These are phyloP conservation scores for Agapornis canus DNA, from an alignment of 2,797 vertebrate species.

Conservation along the genomic window DNA sequence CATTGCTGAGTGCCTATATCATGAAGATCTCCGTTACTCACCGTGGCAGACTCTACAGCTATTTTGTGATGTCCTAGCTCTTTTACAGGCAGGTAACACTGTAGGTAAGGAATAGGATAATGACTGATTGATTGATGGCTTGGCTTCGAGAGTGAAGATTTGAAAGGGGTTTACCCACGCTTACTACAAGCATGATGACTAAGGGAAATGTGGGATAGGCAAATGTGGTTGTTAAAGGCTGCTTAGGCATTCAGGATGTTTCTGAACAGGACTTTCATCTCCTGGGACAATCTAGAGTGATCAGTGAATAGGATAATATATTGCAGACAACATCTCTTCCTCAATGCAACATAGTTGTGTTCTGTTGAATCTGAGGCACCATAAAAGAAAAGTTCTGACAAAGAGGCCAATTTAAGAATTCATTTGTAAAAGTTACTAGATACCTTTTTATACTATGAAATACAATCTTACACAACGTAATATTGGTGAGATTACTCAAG, in stretches of 20 bases:
- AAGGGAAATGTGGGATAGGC: no score
- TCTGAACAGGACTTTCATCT: no score
- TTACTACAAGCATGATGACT: no score
- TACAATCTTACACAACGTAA: not conserved
- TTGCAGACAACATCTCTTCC: not conserved
- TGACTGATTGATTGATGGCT: no score
- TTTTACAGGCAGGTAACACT: not conserved
- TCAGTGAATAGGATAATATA: not conserved
- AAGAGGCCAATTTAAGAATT: not conserved
- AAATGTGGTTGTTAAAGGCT: no score
- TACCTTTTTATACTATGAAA: not conserved
- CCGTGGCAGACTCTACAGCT: not conserved
- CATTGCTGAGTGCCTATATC: rapidly evolving
- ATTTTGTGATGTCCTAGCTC: not conserved
- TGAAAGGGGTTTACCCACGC: no score
- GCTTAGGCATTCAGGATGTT: no score
- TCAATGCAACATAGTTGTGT: rapidly evolving
- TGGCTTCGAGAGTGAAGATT: no score
- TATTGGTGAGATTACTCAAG: not conserved
- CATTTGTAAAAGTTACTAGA: not conserved
- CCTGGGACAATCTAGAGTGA: no score
- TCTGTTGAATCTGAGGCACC: not conserved
- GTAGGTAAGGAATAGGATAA: not conserved
- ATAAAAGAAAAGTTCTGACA: not conserved
- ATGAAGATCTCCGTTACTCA: not conserved